Evolutionary conservation across 2,888 invertebrate species (phyloP).

Genomic region (Hymenopus coronatus): DNA sequence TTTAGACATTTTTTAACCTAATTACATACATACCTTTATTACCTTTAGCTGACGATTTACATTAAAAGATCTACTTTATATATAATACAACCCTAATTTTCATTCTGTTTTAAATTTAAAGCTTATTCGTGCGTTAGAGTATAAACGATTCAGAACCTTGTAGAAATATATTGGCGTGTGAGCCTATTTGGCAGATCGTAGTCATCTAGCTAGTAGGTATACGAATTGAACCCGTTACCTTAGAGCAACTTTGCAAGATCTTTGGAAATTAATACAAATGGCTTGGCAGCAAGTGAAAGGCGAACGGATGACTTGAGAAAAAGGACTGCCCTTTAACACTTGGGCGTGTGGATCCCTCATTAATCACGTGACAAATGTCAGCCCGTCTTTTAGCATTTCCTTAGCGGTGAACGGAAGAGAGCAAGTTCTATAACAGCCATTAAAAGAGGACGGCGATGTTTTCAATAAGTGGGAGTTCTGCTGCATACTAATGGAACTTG

Average conservation of each 20-base stretch:
- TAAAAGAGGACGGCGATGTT: not conserved
- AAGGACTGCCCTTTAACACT: not conserved
- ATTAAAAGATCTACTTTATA: too few species aligned
- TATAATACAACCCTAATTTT: too few species aligned
- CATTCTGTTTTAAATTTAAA: too few species aligned
- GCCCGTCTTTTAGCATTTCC: not conserved
- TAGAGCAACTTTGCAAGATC: not conserved
- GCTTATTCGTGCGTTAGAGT: too few species aligned
- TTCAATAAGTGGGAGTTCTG: not conserved
- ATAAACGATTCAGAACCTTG: too few species aligned
- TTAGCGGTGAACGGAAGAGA: not conserved
- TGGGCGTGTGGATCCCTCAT: not conserved
- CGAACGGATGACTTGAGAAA: not conserved
- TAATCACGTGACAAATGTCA: not conserved
- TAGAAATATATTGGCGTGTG: too few species aligned
- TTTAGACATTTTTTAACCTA: too few species aligned
- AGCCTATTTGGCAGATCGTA: too few species aligned
- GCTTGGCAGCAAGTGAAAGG: not conserved
- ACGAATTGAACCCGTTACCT: not conserved
- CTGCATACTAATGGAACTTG: not conserved
- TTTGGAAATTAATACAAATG: not conserved
- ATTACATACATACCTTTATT: too few species aligned
- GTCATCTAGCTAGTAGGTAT: too few species aligned
- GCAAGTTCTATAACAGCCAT: not conserved
- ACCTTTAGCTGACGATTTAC: too few species aligned